phyloP scores from a whole-genome alignment of 2,888 invertebrate genomes.

The Amiota communis region DNA sequence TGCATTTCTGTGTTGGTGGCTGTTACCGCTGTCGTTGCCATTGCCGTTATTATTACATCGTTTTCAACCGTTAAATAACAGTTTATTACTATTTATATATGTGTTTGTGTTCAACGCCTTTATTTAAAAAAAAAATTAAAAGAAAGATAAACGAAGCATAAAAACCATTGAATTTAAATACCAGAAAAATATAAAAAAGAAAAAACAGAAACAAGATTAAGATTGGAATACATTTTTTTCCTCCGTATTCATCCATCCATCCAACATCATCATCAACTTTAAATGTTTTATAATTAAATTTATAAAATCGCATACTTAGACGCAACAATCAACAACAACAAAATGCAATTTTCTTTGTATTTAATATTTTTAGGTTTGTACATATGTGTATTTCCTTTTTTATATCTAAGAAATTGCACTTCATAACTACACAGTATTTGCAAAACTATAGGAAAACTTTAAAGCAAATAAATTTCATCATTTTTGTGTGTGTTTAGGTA shows the following conservation, averaged over 20 bases:
- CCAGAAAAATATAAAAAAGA: slow-evolving; percentile 28
- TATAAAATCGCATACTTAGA: slow-evolving; percentile 33
- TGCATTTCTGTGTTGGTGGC: slow-evolving; percentile 39
- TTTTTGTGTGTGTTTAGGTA: not conserved
- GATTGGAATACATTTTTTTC: not conserved
- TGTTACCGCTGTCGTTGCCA: slow-evolving; percentile 9
- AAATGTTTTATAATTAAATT: slow-evolving; percentile 39
- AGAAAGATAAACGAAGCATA: slow-evolving; percentile 47
- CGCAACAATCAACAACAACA: slow-evolving; percentile 25
- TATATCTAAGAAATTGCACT: not conserved
- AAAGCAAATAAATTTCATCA: not conserved
- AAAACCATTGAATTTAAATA: slow-evolving; percentile 26
- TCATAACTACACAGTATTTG: not conserved
- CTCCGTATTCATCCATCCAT: not conserved
- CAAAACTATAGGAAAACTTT: not conserved
- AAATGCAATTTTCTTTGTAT: slow-evolving; percentile 56
- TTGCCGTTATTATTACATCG: slow-evolving; percentile 21
- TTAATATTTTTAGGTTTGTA: slow-evolving; percentile 57
- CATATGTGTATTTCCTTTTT: slow-evolving; percentile 46
- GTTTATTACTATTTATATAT: slow-evolving; percentile 6
- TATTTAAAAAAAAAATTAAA: too few relatives aligned
- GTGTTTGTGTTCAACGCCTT: slow-evolving; percentile 47
- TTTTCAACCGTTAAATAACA: slow-evolving; percentile 10
- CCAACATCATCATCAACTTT: slow-evolving; percentile 18
- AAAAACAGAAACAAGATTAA: slow-evolving; percentile 31